These are phyloP conservation scores for Leptopilina syphax DNA, from an alignment of 2,888 invertebrate genomes.

Conservation along the genomic window DNA sequence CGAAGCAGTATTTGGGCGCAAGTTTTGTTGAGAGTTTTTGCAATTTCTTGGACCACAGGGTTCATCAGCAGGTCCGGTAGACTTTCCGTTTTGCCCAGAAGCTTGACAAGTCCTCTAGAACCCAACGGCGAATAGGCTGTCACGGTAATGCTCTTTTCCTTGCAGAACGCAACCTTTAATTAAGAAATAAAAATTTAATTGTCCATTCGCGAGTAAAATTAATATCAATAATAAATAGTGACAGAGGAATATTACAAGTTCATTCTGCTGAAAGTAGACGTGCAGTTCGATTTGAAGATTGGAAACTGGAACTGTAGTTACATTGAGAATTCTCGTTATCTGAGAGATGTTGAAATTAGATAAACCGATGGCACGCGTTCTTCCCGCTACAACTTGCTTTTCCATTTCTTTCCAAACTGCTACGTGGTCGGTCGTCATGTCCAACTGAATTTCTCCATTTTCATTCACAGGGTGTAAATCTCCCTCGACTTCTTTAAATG, in stretches of 20 bases:
- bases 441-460: constrained; percentile 82
- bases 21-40: constrained; percentile 82
- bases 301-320: constrained; percentile 80
- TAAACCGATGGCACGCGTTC: constrained; percentile 87
- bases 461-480: constrained; percentile 83
- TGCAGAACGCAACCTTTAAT: constrained; percentile 77
- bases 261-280: constrained; percentile 84
- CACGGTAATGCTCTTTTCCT: constrained; percentile 81
- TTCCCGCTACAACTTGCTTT: constrained; percentile 83
- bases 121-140: constrained; percentile 90
- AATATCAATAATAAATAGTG: too few relatives aligned
- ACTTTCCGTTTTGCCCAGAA: constrained; percentile 70
- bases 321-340: constrained; percentile 82
- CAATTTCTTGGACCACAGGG: constrained; percentile 79
- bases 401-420: constrained; percentile 88
- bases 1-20: constrained; percentile 88
- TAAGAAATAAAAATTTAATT: constrained; percentile 48
- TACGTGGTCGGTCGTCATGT: constrained; percentile 83
- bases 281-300: constrained; percentile 86
- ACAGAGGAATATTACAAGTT: constrained; percentile 69
- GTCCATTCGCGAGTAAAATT: too few relatives aligned
- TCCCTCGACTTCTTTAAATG: constrained; percentile 81
- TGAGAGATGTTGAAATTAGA: constrained; percentile 90
- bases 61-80: constrained; percentile 84
- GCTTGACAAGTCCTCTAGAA: constrained; percentile 82